Base-by-base conservation (phyloP, 23 tunicate species). In the Halocynthia aurantium region DNA sequence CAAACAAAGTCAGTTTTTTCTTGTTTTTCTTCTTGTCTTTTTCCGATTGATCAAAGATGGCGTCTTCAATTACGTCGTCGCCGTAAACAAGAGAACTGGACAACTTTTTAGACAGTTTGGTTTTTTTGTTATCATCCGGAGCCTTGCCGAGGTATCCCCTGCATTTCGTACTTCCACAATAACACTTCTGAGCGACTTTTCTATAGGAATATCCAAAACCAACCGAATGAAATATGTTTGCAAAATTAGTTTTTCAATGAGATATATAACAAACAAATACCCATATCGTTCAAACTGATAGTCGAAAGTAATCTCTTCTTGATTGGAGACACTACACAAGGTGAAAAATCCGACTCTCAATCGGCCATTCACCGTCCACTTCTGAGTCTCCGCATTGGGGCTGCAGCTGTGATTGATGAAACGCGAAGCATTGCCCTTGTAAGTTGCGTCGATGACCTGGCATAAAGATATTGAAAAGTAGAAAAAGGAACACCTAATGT, bases 361-460 rank as follows among this genome's bases (percentile, higher is more conserved):
- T 10, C 81, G 63, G 50, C 99, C 99, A 61, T 94, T 94, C 62
- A 94, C 99, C 51, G 95, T 84, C 99, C 99, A 94, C 62, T 88
- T 94, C 78, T 94, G 99, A 12, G 99, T 94, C 65, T 94, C 99
- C 56, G 91, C 86, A 70, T 93, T 89, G 50, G 99, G 99, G 54
- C 89, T 91, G 57, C 99, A 94, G 64, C 82, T 67, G 76, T 94
- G 99, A 82, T 94, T 94, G 67, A 94, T 94, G 81, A 88, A 94
- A 44, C 99, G 86, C 6, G 99, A 94, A 5, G 66, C 73, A 72
- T 87, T 87, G 6, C 98, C 98, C 71, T 87, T 87, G 75, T 72
- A 76, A 10, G 77, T 84, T 13, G 98, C 98, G 64, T 93, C 98
- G 49, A 93, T 87, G 13, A 87, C 78, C 78, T 74, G 57, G 8